Evolutionary conservation across 2,888 invertebrate species (phyloP).

Genomic region (Lithosia quadra): DNA sequence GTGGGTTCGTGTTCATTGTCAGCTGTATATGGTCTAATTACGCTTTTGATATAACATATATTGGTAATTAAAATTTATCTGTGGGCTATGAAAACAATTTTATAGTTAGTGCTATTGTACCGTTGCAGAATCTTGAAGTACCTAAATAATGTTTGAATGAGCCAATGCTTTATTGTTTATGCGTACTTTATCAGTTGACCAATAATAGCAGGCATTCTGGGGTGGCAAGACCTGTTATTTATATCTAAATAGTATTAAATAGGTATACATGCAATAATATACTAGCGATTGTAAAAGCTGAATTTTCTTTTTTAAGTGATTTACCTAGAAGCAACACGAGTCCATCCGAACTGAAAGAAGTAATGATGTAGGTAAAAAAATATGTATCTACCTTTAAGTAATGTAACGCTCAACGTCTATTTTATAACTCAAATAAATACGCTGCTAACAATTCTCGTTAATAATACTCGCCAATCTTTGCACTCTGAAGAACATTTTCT

Average conservation of each 20-base stretch:
- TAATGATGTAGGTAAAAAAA: too few species aligned
- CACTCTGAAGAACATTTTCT: neutral
- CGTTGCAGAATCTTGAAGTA: neutral
- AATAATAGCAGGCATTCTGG: neutral
- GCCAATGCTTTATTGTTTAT: neutral
- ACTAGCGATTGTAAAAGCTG: too few species aligned
- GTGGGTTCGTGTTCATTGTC: conserved; percentile 20
- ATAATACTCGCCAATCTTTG: too few species aligned
- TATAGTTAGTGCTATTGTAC: conserved; percentile 1
- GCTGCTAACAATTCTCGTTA: too few species aligned
- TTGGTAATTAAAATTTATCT: neutral
- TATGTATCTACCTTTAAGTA: too few species aligned
- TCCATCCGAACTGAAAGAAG: too few species aligned
- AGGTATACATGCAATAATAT: too few species aligned
- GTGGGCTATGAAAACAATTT: neutral
- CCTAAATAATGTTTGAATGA: neutral
- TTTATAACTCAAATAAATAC: neutral
- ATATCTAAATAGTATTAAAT: too few species aligned
- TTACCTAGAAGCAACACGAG: too few species aligned
- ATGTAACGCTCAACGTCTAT: neutral
- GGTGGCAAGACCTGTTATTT: too few species aligned
- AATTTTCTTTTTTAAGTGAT: too few species aligned
- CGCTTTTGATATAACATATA: neutral
- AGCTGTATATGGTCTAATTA: conserved; percentile 14
- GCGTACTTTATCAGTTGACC: neutral